A percentile compares a stretch with the other conserved stretches of the same genome.
Evolutionary conservation across 2,888 invertebrate species (phyloP).

Genomic region (Lasioglossum morio): DNA sequence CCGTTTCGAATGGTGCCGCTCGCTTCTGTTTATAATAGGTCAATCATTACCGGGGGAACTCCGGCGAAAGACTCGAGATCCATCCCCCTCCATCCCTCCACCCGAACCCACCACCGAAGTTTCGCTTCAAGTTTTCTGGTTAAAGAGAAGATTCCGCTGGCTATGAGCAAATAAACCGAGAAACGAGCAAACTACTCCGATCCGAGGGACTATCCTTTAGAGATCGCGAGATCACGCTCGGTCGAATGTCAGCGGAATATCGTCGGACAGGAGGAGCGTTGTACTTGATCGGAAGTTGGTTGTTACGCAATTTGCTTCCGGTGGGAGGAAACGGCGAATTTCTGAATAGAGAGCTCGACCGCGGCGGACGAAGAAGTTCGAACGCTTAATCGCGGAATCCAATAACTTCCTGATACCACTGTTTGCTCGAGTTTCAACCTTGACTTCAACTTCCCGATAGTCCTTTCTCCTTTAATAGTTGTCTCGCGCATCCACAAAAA

Average conservation of each 20-base stretch:
- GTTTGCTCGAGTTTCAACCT: background rate
- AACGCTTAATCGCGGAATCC: slow-evolving; percentile 7
- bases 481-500: background rate
- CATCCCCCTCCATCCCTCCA: background rate
- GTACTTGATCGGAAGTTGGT: background rate
- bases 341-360: background rate
- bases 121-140: slow-evolving; percentile 36
- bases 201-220: slow-evolving; percentile 17
- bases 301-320: slow-evolving; percentile 5
- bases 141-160: slow-evolving; percentile 23
- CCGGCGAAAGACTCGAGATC: background rate
- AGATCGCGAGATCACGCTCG: slow-evolving; percentile 16
- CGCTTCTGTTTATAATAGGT: slow-evolving; percentile 40
- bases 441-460: background rate
- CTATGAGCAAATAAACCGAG: slow-evolving; percentile 21
- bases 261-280: background rate
- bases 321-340: background rate
- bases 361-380: background rate
- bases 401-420: background rate
- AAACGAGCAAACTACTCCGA: slow-evolving; percentile 1
- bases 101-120: background rate
- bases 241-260: slow-evolving; percentile 21
- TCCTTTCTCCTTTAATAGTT: background rate
- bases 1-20: background rate
- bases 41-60: slow-evolving; percentile 19